These are phyloP conservation scores for Chamaea fasciata DNA, from an alignment of 2,113 vertebrate genomes.

Conservation along the genomic window DNA sequence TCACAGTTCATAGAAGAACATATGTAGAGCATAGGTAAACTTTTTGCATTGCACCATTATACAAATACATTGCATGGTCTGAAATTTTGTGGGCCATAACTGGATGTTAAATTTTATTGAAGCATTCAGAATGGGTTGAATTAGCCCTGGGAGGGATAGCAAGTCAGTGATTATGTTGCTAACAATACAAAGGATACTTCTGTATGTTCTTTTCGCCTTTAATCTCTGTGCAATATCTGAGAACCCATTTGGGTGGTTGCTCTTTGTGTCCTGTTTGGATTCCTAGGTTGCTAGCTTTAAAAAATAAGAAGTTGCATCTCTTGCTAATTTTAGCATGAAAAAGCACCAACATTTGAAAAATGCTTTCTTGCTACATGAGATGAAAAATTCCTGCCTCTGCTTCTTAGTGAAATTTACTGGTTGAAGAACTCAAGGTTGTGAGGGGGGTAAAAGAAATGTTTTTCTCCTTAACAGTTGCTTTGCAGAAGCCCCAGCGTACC, in stretches of 20 bases:
- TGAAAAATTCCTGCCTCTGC: neutral
- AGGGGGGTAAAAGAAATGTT: neutral
- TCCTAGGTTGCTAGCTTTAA: neutral
- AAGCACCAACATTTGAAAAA: neutral
- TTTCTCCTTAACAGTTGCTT: constrained; percentile 72
- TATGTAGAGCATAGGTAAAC: neutral
- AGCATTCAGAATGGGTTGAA: neutral
- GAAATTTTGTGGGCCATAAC: neutral
- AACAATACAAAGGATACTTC: neutral
- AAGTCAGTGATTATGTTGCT: neutral
- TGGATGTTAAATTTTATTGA: neutral
- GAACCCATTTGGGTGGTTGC: neutral
- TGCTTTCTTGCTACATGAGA: neutral
- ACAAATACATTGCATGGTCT: neutral
- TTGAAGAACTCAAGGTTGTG: neutral
- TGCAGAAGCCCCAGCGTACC: constrained; percentile 93
- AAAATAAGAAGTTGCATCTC: neutral
- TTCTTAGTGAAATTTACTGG: neutral
- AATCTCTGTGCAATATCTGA: neutral
- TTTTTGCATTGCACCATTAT: neutral
- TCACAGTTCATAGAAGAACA: neutral
- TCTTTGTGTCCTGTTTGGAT: neutral
- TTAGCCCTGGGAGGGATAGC: neutral
- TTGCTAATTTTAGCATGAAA: neutral
- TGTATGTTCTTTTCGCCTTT: neutral